Conservation (phyloP, 2,113 vertebrate genomes). For the Brachyhypopomus occidentalis region DNA sequence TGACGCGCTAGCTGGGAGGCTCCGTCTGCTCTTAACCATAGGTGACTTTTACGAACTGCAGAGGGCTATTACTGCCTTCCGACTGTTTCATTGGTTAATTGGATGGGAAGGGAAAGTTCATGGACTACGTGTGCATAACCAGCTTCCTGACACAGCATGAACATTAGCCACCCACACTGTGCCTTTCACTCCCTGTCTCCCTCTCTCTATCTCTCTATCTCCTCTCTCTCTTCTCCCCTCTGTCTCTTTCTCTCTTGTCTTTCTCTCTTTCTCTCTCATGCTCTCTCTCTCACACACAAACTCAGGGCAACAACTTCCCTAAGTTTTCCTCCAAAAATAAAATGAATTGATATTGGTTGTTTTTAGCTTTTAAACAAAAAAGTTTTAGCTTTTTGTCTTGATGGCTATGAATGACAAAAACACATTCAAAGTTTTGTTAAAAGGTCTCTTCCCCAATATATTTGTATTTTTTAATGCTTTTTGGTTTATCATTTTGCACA, state of each 20-base stretch:
- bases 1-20: not conserved
- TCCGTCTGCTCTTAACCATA: not conserved
- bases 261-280: too few species aligned
- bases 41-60: constrained; percentile 38
- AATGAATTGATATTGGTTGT: not conserved
- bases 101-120: constrained; percentile 38
- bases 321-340: not conserved
- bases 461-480: too few species aligned
- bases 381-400: not conserved
- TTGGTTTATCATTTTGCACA: not conserved
- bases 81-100: constrained; percentile 53
- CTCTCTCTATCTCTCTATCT: too few species aligned
- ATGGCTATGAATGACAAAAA: too few species aligned
- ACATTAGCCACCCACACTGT: constrained; percentile 16
- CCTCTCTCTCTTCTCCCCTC: too few species aligned
- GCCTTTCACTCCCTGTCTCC: too few species aligned
- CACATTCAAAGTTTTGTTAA: not conserved
- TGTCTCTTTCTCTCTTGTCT: too few species aligned
- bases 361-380: not conserved
- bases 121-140: constrained; percentile 37
- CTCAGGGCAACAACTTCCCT: not conserved
- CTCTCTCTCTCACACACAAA: not conserved
- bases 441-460: too few species aligned
- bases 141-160: constrained; percentile 36
- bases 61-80: constrained; percentile 37